Evolutionary conservation across 2,888 invertebrate genomes (phyloP), one percentile per base, ranked within the genome.

Genomic region (Caenorhabditis sinica): DNA sequence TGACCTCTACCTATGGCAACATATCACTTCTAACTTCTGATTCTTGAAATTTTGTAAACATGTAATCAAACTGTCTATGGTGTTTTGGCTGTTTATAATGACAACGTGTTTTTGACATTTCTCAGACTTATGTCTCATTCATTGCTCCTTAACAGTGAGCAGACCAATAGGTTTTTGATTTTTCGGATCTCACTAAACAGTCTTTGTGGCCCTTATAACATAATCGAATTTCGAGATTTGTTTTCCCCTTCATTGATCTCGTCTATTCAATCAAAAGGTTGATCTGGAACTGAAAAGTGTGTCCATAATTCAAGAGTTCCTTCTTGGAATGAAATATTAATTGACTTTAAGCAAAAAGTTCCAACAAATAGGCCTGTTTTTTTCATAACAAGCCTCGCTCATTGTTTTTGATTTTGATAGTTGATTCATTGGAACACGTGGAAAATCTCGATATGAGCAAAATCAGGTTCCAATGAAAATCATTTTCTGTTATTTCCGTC

Each of bases 1-100:
- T 49, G 20, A 49, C 20, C 49, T 20, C 49, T 15, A 49, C 0
- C 1, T 20, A 49, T 49, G 2, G 8, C 49, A 49, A 49, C 49
- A 49, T 49, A 20, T 20, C n/a, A 49, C 1, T 49, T 49, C 4
- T 20, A 49, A 49, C 20, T 49, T 49, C 20, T 49, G 49, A 49
- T 49, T 49, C 49, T 49, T 15, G 20, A 53, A 23, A 28, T 9
- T 20, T 30, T 1, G 49, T 45, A 65, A 65, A 65, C 65, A 65
- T 30, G 45, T 49, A 45, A 65, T 65, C 23, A 61, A n/a, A 40
- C 23, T 56, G 56, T 56, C 56, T 56, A 23, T 56, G 28, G 25
- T 51, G 51, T 56, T 56, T 28, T 56, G 28, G 28, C 13, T 5
- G 49, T 49, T 49, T n/a, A n/a, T 49, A 49, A 49, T 49, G 20